Conservation (phyloP, 2,797 vertebrate genomes). For the Artibeus lituratus region DNA sequence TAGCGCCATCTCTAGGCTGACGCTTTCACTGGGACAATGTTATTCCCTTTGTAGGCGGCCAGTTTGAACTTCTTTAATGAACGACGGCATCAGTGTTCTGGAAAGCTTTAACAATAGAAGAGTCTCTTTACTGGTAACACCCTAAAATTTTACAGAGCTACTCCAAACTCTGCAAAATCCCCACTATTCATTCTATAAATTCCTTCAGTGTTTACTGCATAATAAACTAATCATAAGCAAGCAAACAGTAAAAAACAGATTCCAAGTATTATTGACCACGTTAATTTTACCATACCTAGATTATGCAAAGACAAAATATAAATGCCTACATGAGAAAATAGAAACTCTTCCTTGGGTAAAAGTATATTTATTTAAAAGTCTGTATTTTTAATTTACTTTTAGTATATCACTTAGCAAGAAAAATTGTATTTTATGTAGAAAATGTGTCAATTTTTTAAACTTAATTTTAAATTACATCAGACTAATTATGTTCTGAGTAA, state of each 20-base stretch:
- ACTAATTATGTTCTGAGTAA: neutral
- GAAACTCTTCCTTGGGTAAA: neutral
- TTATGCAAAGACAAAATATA: neutral
- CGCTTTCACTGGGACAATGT: fast-evolving
- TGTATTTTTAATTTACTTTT: neutral
- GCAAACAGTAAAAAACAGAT: neutral
- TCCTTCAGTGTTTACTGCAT: neutral
- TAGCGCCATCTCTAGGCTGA: neutral
- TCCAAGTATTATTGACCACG: neutral
- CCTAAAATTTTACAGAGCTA: neutral
- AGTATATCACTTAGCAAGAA: neutral
- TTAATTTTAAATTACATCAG: neutral
- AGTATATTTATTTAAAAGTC: neutral
- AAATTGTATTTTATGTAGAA: neutral
- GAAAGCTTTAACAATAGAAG: neutral
- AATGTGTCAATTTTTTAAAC: neutral
- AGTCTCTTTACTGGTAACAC: neutral
- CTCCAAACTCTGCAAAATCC: neutral
- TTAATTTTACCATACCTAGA: neutral
- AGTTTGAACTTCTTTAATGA: neutral
- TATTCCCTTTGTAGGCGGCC: neutral
- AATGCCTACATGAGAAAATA: neutral
- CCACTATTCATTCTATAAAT: neutral
- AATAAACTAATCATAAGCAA: neutral
- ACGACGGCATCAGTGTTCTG: neutral